These are phyloP conservation scores for Ophthalmotilapia sp. DNA, from an alignment of 2,113 vertebrate genomes.

Conservation along the genomic window DNA sequence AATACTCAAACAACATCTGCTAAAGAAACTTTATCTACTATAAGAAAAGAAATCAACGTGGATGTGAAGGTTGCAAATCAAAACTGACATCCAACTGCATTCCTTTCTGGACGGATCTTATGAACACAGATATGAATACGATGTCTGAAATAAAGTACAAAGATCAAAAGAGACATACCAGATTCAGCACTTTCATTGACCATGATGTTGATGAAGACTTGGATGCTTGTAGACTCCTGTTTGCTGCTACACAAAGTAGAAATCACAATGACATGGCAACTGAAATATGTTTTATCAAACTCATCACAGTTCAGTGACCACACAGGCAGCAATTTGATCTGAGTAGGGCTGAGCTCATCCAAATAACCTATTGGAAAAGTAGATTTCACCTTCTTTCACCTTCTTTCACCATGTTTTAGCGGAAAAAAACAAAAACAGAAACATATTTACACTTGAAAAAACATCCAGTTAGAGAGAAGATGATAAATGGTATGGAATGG, in stretches of 20 bases:
- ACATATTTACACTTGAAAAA: not conserved
- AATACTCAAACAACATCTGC: not conserved
- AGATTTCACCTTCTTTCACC: not conserved
- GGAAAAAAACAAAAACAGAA: not conserved
- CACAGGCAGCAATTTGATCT: not conserved
- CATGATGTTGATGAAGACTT: constrained; percentile 20
- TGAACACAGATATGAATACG: not conserved
- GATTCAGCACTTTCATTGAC: constrained; percentile 5
- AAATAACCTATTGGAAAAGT: not conserved
- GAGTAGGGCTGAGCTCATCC: not conserved
- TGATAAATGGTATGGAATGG: not conserved
- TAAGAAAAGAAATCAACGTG: not conserved
- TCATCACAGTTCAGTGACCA: not conserved
- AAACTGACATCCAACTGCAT: not conserved
- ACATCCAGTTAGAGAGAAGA: not conserved
- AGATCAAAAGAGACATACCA: constrained; percentile 35
- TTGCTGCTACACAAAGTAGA: not conserved
- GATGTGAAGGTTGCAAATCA: not conserved
- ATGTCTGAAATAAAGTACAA: not conserved
- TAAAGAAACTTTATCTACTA: not conserved
- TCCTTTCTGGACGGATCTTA: not conserved
- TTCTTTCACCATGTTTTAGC: not conserved
- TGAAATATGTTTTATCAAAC: not conserved
- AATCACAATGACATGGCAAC: not conserved
- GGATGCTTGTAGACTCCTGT: not conserved